Conservation (phyloP, 2,888 invertebrate genomes). For the Muscina levida region DNA sequence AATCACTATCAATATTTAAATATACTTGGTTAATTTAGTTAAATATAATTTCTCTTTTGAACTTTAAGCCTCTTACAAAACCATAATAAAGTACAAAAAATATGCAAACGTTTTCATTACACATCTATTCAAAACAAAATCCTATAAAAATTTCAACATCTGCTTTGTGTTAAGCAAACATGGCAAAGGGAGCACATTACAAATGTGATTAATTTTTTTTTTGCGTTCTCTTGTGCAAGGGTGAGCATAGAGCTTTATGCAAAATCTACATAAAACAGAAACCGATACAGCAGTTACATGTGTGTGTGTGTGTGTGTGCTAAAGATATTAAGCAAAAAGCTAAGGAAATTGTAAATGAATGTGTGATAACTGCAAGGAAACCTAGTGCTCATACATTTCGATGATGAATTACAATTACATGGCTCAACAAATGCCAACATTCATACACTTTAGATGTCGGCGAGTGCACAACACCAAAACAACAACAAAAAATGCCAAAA, state of each 20-base stretch:
- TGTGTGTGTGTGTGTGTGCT: background rate
- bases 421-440: constrained; percentile 56
- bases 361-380: background rate
- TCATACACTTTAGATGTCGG: constrained; percentile 41
- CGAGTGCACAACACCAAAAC: background rate
- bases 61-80: too few species aligned
- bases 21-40: too few species aligned
- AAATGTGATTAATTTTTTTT: constrained; percentile 50
- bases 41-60: too few species aligned
- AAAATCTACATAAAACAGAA: constrained; percentile 17
- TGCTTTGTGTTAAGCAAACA: constrained; percentile 39
- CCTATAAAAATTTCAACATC: constrained; percentile 30
- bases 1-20: too few species aligned
- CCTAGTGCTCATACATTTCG: constrained; percentile 28
- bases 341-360: too few species aligned
- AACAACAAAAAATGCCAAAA: constrained; percentile 7
- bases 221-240: constrained; percentile 5
- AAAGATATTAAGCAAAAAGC: too few species aligned
- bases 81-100: too few species aligned
- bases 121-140: too few species aligned
- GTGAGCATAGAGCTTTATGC: background rate
- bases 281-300: too few species aligned
- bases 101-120: too few species aligned
- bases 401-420: constrained; percentile 61
- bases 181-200: constrained; percentile 25